phyloP scores from a whole-genome alignment of 2,797 vertebrate species.

The Anomalospiza imberbis region DNA sequence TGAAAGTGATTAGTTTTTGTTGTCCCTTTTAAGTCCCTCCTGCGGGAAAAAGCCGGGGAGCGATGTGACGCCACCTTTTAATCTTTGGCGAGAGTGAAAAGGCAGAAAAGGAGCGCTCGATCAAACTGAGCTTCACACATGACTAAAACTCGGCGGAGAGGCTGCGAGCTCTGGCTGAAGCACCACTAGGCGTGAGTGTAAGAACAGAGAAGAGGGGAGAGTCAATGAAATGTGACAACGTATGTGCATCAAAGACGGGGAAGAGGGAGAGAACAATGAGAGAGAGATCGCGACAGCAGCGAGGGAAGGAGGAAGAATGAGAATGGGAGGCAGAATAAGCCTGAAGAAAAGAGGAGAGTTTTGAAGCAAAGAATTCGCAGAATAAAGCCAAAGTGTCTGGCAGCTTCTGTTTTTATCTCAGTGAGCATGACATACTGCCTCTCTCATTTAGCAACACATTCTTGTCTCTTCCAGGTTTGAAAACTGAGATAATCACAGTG shows the following conservation, averaged over 20 bases:
- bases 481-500: constrained; percentile 73
- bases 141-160: constrained; percentile 91
- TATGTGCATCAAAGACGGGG: constrained; percentile 76
- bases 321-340: constrained; percentile 37
- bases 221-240: constrained; percentile 82
- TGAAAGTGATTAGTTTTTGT: constrained; percentile 76
- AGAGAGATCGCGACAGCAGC: constrained; percentile 54
- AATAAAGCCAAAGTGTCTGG: constrained; percentile 76
- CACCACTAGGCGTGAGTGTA: constrained; percentile 79
- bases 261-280: constrained; percentile 74
- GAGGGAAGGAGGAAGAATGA: constrained; percentile 37
- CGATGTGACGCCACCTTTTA: constrained; percentile 85
- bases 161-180: constrained; percentile 80
- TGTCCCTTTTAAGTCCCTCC: constrained; percentile 79
- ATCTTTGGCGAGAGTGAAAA: constrained; percentile 86
- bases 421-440: constrained; percentile 67
- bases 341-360: constrained; percentile 58
- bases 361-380: constrained; percentile 67
- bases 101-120: constrained; percentile 85
- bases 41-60: constrained; percentile 79
- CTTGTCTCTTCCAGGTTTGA: constrained; percentile 74
- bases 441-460: constrained; percentile 74
- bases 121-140: constrained; percentile 93
- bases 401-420: constrained; percentile 78
- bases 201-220: constrained; percentile 77